These are phyloP conservation scores for Microtus montanus DNA, from an alignment of 2,113 vertebrate genomes.

Conservation along the genomic window DNA sequence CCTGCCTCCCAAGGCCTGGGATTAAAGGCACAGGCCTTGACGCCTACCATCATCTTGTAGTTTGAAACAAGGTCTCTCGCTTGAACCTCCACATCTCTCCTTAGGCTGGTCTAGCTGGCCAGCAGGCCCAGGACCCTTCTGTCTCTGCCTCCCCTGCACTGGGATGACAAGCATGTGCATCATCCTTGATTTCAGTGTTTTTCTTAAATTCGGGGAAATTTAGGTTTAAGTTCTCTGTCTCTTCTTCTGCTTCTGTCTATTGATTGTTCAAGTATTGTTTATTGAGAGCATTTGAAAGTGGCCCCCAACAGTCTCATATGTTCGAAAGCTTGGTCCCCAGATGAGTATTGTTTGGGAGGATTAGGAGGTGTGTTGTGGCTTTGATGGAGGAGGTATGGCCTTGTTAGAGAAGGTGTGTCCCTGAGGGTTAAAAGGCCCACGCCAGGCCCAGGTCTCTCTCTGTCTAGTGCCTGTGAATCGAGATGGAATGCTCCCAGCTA, in stretches of 20 bases:
- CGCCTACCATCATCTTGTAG: not conserved
- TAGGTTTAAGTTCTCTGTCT: not conserved
- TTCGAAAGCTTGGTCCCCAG: not conserved
- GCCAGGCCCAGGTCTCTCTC: not conserved
- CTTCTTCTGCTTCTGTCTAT: not conserved
- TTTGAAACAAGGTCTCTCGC: not conserved
- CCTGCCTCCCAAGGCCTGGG: not conserved
- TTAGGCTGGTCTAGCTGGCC: not conserved
- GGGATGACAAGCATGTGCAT: not conserved
- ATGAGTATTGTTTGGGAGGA: not conserved
- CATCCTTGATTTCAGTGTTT: not conserved
- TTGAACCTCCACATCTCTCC: not conserved
- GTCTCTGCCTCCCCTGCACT: not conserved
- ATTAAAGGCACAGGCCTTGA: not conserved
- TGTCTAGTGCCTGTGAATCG: not conserved
- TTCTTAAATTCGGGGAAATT: not conserved
- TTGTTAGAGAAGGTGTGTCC: not conserved
- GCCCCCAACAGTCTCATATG: not conserved
- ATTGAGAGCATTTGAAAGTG: not conserved
- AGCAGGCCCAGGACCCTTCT: not conserved
- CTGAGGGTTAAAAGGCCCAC: not conserved
- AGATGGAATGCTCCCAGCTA: not conserved
- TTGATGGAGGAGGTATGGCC: not conserved
- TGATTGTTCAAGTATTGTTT: not conserved
- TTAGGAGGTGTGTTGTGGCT: not conserved